Evolutionary conservation across 2,888 invertebrate genomes (phyloP).

Genomic region (Ophion obscuratus): DNA sequence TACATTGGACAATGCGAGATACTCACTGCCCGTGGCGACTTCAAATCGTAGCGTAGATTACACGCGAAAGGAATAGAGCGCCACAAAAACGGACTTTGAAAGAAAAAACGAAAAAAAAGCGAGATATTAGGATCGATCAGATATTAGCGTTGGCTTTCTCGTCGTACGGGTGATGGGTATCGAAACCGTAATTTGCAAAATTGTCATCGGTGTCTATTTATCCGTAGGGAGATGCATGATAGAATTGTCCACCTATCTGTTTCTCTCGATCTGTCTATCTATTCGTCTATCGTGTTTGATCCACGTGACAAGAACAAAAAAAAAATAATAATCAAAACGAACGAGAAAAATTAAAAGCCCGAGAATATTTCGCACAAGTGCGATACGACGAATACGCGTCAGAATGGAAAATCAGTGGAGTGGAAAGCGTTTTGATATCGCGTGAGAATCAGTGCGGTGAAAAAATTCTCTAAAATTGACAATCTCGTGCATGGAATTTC

Average conservation of each 20-base stretch:
- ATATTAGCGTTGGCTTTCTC: conserved; percentile 2
- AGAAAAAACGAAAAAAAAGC: conserved; percentile 21
- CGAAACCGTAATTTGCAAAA: conserved; percentile 65
- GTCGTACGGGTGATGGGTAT: conserved; percentile 71
- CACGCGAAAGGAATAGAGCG: background rate
- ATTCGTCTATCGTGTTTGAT: conserved; percentile 47
- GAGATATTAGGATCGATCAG: background rate
- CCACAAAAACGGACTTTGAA: background rate
- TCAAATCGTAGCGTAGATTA: background rate
- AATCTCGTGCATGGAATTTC: conserved; percentile 30
- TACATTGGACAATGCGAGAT: conserved; percentile 52
- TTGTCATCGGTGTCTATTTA: conserved; percentile 71
- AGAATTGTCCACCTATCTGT: conserved; percentile 71
- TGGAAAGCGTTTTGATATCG: background rate
- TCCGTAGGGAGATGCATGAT: conserved; percentile 77
- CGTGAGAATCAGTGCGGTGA: conserved; percentile 6
- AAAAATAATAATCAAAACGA: background rate
- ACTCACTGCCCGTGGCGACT: conserved; percentile 56
- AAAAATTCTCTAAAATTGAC: background rate
- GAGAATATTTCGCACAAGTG: background rate
- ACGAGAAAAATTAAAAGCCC: background rate
- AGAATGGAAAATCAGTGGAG: background rate
- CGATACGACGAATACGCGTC: conserved; percentile 4
- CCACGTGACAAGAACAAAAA: conserved; percentile 21
- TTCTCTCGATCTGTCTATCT: conserved; percentile 68